phyloP scores from a whole-genome alignment of 2,113 vertebrate genomes.

The Gymnorhina tibicen region DNA sequence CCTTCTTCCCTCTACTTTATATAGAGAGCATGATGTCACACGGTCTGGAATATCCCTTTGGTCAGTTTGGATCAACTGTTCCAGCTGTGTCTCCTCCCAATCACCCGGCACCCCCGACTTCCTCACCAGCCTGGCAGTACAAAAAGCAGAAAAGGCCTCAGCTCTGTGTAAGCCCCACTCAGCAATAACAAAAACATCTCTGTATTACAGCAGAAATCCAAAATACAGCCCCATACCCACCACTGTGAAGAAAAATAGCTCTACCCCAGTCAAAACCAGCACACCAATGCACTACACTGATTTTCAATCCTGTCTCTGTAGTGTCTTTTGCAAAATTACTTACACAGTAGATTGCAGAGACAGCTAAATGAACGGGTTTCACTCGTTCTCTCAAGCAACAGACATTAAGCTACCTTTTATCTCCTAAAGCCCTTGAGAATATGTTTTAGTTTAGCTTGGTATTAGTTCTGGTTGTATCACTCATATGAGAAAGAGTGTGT shows the following conservation, averaged over 20 bases:
- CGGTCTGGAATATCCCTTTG: not conserved
- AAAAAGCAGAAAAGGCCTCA: not conserved
- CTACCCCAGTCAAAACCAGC: not conserved
- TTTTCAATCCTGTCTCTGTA: not conserved
- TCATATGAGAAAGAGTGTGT: not conserved
- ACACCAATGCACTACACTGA: not conserved
- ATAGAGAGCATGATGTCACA: not conserved
- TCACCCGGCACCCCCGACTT: fast-evolving
- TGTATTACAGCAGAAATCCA: not conserved
- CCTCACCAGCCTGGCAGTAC: not conserved
- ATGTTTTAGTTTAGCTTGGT: not conserved
- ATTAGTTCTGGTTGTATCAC: not conserved
- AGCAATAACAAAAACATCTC: not conserved
- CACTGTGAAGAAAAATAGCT: not conserved
- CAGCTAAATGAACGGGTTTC: not conserved
- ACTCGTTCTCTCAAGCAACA: not conserved
- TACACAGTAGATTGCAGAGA: not conserved
- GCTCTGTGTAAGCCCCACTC: not conserved
- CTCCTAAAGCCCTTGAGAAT: not conserved
- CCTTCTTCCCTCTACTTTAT: not conserved
- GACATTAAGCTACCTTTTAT: not conserved
- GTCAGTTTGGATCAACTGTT: not conserved
- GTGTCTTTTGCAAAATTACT: not conserved
- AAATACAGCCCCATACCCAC: not conserved
- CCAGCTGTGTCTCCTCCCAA: not conserved